A percentile compares a stretch with the other conserved stretches of the same genome.
These are phyloP conservation scores for Athalia circularis DNA, from an alignment of 2,888 invertebrate genomes.

Conservation along the genomic window DNA sequence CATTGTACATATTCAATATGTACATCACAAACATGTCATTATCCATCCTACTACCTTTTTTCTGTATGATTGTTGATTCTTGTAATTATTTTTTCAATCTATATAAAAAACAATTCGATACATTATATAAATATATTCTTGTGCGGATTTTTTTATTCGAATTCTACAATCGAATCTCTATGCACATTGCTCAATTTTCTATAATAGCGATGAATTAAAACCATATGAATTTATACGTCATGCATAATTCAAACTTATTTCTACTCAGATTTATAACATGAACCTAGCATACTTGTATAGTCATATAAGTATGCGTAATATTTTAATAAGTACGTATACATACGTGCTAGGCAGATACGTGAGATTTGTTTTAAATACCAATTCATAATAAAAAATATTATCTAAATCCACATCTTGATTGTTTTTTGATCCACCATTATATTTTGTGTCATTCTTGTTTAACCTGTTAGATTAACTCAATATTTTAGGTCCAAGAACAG, in stretches of 20 bases:
- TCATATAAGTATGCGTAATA: slow-evolving; percentile 17
- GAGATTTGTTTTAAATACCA: neutral
- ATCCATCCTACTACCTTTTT: neutral
- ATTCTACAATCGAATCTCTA: slow-evolving; percentile 5
- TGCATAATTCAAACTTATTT: slow-evolving; percentile 14
- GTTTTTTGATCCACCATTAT: too few relatives aligned
- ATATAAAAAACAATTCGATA: neutral
- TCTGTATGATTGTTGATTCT: neutral
- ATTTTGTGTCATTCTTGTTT: too few relatives aligned
- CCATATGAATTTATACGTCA: neutral
- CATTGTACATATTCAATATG: slow-evolving; percentile 9
- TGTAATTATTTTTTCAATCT: slow-evolving; percentile 11
- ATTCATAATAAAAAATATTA: slow-evolving; percentile 9
- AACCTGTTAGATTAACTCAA: too few relatives aligned
- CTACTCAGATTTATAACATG: slow-evolving; percentile 22
- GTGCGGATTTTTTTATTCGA: slow-evolving; percentile 13
- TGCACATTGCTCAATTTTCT: slow-evolving; percentile 37
- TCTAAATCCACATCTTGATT: too few relatives aligned
- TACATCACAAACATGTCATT: neutral
- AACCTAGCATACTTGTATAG: neutral
- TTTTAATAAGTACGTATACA: slow-evolving; percentile 11
- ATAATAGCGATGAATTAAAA: neutral
- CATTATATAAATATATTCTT: slow-evolving; percentile 8
- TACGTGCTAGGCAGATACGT: slow-evolving; percentile 1
- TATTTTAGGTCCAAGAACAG: too few relatives aligned